Evolutionary conservation across 2,888 invertebrate genomes (phyloP).

Genomic region (Amphimallon solstitiale): DNA sequence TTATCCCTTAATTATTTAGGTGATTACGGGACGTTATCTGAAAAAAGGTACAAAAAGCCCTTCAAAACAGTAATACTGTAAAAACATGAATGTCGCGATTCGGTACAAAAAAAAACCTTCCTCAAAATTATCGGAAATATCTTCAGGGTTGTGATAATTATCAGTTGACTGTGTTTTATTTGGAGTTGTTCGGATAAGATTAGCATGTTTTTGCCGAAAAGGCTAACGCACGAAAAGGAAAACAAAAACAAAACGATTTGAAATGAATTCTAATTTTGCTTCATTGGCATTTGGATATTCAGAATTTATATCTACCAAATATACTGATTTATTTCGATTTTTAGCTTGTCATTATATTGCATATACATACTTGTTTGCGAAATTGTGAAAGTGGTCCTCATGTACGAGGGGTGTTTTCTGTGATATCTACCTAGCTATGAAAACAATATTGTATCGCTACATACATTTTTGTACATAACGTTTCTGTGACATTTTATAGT

Average conservation of each 20-base stretch:
- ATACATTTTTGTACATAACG: too few relatives aligned
- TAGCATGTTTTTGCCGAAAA: neutral
- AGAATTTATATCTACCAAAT: too few relatives aligned
- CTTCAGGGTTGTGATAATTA: neutral
- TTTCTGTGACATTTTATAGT: too few relatives aligned
- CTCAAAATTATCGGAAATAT: constrained; percentile 3
- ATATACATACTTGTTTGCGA: too few relatives aligned
- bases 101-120: neutral
- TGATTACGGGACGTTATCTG: neutral
- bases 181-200: neutral
- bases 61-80: neutral
- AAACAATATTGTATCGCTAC: too few relatives aligned
- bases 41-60: neutral
- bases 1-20: constrained; percentile 11
- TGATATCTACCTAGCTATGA: too few relatives aligned
- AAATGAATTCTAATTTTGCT: neutral
- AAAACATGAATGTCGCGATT: constrained; percentile 3
- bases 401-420: too few relatives aligned
- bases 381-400: too few relatives aligned
- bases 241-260: neutral
- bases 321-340: too few relatives aligned
- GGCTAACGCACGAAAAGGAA: neutral
- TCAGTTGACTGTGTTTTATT: constrained; percentile 5
- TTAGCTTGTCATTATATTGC: too few relatives aligned
- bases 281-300: too few relatives aligned